These are phyloP conservation scores for Scartelaos histophorus DNA, from an alignment of 2,113 vertebrate species.

Conservation along the genomic window DNA sequence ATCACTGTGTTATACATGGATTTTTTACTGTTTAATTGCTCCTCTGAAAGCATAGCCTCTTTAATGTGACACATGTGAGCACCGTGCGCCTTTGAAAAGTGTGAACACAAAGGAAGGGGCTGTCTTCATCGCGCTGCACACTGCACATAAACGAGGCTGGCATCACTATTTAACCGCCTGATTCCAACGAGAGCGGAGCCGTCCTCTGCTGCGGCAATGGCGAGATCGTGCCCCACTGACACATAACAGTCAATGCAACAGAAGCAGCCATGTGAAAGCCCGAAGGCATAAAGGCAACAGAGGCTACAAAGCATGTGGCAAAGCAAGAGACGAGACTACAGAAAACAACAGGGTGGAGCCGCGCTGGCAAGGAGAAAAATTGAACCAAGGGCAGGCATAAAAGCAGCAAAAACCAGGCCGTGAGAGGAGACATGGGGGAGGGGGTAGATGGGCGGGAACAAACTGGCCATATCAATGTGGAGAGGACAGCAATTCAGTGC, in stretches of 20 bases:
- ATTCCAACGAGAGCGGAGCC: constrained; percentile 60
- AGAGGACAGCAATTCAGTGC: constrained; percentile 1
- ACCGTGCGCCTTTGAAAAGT: constrained; percentile 7
- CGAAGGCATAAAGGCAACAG: constrained; percentile 51
- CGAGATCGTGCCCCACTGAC: constrained; percentile 68
- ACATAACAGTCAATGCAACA: constrained; percentile 64
- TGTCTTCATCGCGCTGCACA: constrained; percentile 32
- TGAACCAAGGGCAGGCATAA: constrained; percentile 29
- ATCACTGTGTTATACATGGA: neutral
- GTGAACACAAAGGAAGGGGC: constrained; percentile 31
- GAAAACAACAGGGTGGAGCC: constrained; percentile 25
- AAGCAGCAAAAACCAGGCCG: constrained; percentile 52
- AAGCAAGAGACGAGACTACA: constrained; percentile 13
- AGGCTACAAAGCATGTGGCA: constrained; percentile 37
- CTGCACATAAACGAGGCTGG: constrained; percentile 64
- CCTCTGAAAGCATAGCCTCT: neutral
- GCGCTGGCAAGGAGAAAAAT: constrained; percentile 28
- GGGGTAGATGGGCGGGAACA: constrained; percentile 18
- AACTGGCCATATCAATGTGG: constrained; percentile 31
- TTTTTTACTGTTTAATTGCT: neutral
- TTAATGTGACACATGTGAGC: constrained; percentile 1
- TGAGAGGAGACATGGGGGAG: constrained; percentile 39
- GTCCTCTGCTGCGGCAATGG: constrained; percentile 51
- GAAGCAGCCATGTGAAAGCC: constrained; percentile 41
- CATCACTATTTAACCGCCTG: constrained; percentile 56